Percentiles rank a stretch among this genome's conserved stretches.
These are phyloP conservation scores for Urocynchramus pylzowi DNA, from an alignment of 2,113 vertebrate species.

Conservation along the genomic window DNA sequence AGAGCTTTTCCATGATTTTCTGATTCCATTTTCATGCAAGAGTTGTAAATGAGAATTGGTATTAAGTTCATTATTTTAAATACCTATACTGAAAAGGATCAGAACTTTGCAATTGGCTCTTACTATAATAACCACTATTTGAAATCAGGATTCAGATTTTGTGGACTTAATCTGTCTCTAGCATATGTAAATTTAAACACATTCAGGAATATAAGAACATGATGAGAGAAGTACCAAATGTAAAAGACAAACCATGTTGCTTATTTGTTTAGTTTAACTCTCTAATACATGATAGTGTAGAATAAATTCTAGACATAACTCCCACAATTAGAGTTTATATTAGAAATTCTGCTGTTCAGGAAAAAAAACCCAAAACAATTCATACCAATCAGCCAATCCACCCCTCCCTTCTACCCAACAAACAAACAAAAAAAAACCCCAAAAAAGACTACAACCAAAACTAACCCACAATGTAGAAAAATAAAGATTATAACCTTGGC, in stretches of 20 bases:
- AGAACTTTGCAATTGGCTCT: neutral
- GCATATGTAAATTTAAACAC: neutral
- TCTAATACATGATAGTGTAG: neutral
- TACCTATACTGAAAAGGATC: neutral
- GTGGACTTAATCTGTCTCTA: neutral
- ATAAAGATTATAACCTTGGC: neutral
- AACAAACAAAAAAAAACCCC: neutral
- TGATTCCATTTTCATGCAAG: neutral
- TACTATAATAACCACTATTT: neutral
- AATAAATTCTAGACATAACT: neutral
- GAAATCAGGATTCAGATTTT: neutral
- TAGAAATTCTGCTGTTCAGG: neutral
- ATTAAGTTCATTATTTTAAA: neutral
- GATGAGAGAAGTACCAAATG: neutral
- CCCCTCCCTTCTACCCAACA: fast-evolving
- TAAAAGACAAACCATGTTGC: neutral
- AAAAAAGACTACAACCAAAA: neutral
- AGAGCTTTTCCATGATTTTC: neutral
- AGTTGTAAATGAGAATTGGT: neutral
- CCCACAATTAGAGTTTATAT: neutral
- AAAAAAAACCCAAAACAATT: neutral
- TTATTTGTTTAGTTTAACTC: neutral
- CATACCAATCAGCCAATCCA: fast-evolving
- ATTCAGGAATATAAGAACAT: neutral
- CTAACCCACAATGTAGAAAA: neutral